Base-by-base conservation (phyloP, 2,888 invertebrate species). In the Nebria salina region DNA sequence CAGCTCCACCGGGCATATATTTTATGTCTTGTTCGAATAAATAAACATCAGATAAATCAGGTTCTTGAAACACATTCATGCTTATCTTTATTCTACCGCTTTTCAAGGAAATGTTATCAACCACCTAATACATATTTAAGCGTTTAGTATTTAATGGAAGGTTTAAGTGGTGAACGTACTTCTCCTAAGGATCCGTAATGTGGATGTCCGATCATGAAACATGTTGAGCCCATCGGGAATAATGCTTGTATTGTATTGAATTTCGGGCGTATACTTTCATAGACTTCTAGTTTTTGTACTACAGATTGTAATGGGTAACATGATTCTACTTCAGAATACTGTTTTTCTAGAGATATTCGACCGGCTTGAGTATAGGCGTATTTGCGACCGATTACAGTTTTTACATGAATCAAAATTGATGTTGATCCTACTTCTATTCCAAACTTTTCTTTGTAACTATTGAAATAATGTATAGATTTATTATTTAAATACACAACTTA, bases 111-210 rank as follows among this genome's bases (percentile, higher is more conserved):
- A 89, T 91, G 6, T 92, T 90, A 73, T 93, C 92, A 65, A 91
- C 87, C 74, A 94, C 91, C 93, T 93, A 66, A 82, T 85, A 87
- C 9, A 86, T 74, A 81, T 84, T 87, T 6, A 86, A 70, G 20
- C 5, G 15, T 20, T n/a, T 15, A 70, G 13, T 66, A 66, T 66
- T 66, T 66, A n/a, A 66, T 7, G 7, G 7, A 54, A 54, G 25
- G 66, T 15, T 66, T 25, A 11, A 41, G 15, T 15, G 11, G 41
- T 75, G 64, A 9, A 85, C 86, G 84, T 87, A 97, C 96, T 86
- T 93, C 92, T 74, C 95, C 97, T 87, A 92, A 90, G 73, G 93
- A 92, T 0, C 97, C 98, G 87, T 97, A 97, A 88, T 95, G 94
- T 6, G 94, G 95, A 83, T 93, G 92, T 7, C 92, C 93, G 0